phyloP scores from a whole-genome alignment of 2,888 invertebrate genomes.

The Rhorus exstirpatorius region DNA sequence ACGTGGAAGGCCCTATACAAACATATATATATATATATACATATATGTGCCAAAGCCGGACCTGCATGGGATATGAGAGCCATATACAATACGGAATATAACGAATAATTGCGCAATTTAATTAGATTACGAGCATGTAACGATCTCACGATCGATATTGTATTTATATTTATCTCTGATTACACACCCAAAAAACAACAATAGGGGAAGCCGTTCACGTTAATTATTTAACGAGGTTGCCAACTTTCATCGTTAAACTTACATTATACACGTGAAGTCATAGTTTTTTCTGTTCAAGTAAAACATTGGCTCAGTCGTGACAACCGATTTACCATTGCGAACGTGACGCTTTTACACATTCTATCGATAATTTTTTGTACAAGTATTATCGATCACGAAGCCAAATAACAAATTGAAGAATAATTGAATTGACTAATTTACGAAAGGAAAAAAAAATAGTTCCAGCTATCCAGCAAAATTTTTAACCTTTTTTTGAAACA shows the following conservation, averaged over 20 bases:
- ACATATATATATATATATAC: conserved; percentile 32
- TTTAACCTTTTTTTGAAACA: no score
- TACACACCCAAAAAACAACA: conserved; percentile 29
- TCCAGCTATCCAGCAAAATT: no score
- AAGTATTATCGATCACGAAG: no score
- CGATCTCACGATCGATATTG: conserved; percentile 69
- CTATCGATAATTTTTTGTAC: neutral
- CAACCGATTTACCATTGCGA: neutral
- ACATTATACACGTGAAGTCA: neutral
- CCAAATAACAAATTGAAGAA: no score
- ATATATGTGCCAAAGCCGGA: conserved; percentile 46
- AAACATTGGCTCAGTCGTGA: neutral
- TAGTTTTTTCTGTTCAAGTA: conserved; percentile 19
- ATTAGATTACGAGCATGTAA: conserved; percentile 70
- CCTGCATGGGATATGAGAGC: conserved; percentile 52
- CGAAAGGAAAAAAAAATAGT: no score
- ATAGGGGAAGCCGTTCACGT: conserved; percentile 36
- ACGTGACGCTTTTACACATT: neutral
- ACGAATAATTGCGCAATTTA: conserved; percentile 68
- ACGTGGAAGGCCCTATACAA: conserved; percentile 8
- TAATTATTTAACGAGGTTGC: conserved; percentile 58
- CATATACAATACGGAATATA: conserved; percentile 42
- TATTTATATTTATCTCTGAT: conserved; percentile 36
- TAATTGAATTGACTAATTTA: no score
- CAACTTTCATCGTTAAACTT: conserved; percentile 34